A percentile compares a stretch with the other conserved stretches of the same genome.
Evolutionary conservation across 1,140 invertebrate genomes (phyloP).

Genomic region (Heliothis subflexa): DNA sequence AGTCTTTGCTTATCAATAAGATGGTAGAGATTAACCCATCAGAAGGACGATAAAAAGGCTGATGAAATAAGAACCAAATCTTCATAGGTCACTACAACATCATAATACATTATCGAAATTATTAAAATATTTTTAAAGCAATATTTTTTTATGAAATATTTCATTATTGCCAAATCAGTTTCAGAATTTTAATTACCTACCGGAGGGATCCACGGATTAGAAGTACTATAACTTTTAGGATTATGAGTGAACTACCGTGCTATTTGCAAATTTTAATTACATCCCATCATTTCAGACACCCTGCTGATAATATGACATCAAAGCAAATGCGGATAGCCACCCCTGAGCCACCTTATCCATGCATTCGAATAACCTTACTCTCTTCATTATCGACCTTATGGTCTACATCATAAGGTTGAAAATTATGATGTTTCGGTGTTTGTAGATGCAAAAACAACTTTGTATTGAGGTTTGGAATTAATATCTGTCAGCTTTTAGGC

Average conservation of each 20-base stretch:
- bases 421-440: not conserved
- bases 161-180: not conserved
- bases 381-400: not conserved
- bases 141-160: not conserved
- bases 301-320: slow-evolving; percentile 64
- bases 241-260: slow-evolving; percentile 15
- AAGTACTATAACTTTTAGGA: slow-evolving; percentile 32
- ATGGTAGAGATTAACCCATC: no score
- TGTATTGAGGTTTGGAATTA: slow-evolving; percentile 68
- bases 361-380: not conserved
- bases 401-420: slow-evolving; percentile 37
- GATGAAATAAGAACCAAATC: no score
- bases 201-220: not conserved
- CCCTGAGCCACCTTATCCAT: slow-evolving; percentile 20
- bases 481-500: slow-evolving; percentile 70
- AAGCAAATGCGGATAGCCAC: slow-evolving; percentile 56
- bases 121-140: no score
- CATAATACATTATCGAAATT: no score
- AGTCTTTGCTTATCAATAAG: no score
- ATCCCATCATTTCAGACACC: slow-evolving; percentile 58
- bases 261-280: slow-evolving; percentile 60
- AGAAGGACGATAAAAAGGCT: no score
- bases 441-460: slow-evolving; percentile 41
- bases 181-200: slow-evolving; percentile 2
- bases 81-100: no score